Base-by-base conservation (phyloP, 1,140 invertebrate species). In the Papilio glaucus region DNA sequence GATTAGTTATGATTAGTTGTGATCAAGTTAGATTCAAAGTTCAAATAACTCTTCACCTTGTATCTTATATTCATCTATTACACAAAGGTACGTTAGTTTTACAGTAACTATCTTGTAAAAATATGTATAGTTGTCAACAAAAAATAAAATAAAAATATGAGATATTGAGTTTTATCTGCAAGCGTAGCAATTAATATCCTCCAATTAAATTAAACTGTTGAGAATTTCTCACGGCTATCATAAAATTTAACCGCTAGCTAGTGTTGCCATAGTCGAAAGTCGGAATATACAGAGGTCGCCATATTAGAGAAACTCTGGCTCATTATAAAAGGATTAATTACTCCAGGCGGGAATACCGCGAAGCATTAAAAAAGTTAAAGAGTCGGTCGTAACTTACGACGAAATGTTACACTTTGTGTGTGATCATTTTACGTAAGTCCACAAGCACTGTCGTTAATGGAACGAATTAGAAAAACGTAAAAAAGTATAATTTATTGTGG, bases 291-390 rank as follows among this genome's bases (percentile, higher is more conserved):
- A 67, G 73, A 75, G 71, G 76, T 81, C 73, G 78, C 75, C 77
- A 74, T 76, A 77, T 33, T 75, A 72, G 75, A 85, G 81, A 82
- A 85, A 84, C 73, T 68, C 70, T 73, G 68, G 75, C 77, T 81
- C 80, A 82, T 90, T 84, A 85, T 80, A 78, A 80, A 83, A 83
- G 77, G 76, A 88, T 88, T 89, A 90, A 89, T 89, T 89, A 86
- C 83, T 74, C 61, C 57, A 72, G 38, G 62, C 71, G 72, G 73
- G 77, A 78, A 82, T 87, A 89, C 82, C 75, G 73, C 71, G 82
- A 84, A 87, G 79, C 82, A 86, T 84, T 84, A 87, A 85, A 78
- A 57, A 87, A 79, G 74, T 84, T 77, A 72, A 83, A 84, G 80
- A 79, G 75, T 72, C 62, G 72, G 79, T 79, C 80, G 79, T 84